Evolutionary conservation across 1,140 invertebrate species (phyloP), one percentile per base, ranked within the genome.

Genomic region (Drosophila varians): DNA sequence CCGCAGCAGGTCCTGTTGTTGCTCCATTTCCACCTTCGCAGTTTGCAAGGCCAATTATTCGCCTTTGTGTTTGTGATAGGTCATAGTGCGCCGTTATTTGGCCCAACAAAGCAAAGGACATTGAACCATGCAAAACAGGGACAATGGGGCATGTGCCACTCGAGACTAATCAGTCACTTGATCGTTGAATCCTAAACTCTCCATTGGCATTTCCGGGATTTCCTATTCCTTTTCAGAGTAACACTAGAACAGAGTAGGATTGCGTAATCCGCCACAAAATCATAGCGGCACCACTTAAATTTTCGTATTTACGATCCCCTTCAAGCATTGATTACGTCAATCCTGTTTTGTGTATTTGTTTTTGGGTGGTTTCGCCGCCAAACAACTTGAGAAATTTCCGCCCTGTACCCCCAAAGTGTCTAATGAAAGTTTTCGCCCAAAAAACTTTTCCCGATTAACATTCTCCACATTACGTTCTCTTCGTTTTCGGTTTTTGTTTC

Each of bases 371-470:
- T 4, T 8, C 4, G 8, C 16, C 19, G 18, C 18, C 19, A 52
- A 65, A 43, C 28, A 60, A 25, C 55, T 64, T 47, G 12, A 48
- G 28, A 36, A 54, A 42, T 52, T 66, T 66, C 12, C 26, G 5
- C 19, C 64, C 34, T 28, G 4, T 21, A 2, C 7, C 16, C 14
- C 16, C 28, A 25, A 9, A 66, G 38, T 36, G 64, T 34, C 61
- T 66, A 66, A 66, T 66, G 61, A 66, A 66, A 53, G 64, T 66
- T 52, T 53, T 64, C 21, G 21, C 26, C 64, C 6, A 16, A 11
- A 19, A 61, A 43, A 43, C 61, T 66, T 66, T 66, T 66, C 26
- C 43, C 38, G 60, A 66, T 66, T 66, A 66, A 66, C 46, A 66
- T 66, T 66, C 64, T 34, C 38, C 23, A 34, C 21, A 16, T 16